phyloP scores from a whole-genome alignment of 53 echinoderm and acorn worm species.

The Echinometra lucunter region DNA sequence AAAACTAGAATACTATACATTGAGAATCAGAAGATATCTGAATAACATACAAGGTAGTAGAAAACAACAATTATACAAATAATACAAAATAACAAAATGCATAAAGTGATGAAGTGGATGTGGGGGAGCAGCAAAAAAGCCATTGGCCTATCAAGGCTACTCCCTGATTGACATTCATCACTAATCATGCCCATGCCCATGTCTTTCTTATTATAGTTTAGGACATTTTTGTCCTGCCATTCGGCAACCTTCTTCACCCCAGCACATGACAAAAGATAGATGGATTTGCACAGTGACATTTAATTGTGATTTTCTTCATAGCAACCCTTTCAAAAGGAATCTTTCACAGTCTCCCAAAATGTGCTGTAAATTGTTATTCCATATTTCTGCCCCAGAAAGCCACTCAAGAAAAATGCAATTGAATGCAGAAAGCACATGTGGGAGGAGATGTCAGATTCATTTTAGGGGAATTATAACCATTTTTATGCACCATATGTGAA shows the following conservation, averaged over 20 bases:
- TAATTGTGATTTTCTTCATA: background rate
- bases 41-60: too few species aligned
- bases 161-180: too few species aligned
- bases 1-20: too few species aligned
- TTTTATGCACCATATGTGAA: slow-evolving; percentile 8
- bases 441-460: slow-evolving; percentile 7
- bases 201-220: slow-evolving; percentile 3
- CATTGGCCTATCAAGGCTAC: too few species aligned
- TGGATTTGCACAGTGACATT: background rate
- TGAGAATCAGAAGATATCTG: too few species aligned
- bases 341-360: background rate
- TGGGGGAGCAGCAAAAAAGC: too few species aligned
- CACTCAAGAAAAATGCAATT: background rate
- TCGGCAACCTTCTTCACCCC: slow-evolving; percentile 32
- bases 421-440: slow-evolving; percentile 29
- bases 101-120: too few species aligned
- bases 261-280: slow-evolving; percentile 2
- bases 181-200: too few species aligned
- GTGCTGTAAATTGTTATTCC: slow-evolving; percentile 12
- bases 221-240: background rate
- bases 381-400: background rate
- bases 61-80: too few species aligned
- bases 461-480: background rate
- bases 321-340: background rate
- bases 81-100: too few species aligned